Conservation (phyloP, 2,113 vertebrate genomes). For the Poicephalus meyeri region DNA sequence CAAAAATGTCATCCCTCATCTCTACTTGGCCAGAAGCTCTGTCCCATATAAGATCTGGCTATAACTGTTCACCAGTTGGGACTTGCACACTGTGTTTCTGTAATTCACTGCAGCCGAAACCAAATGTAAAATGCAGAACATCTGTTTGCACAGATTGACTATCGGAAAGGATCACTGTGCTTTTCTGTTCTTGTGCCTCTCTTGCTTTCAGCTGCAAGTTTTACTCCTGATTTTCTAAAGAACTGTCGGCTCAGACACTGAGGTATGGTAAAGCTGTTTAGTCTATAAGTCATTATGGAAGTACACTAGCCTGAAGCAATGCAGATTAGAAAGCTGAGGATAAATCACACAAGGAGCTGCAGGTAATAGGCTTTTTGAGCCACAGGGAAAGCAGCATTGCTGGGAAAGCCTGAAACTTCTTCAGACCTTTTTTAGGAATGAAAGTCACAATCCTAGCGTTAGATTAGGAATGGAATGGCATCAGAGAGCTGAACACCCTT, state of each 20-base stretch:
- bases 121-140: background rate
- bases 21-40: background rate
- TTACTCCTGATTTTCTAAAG: background rate
- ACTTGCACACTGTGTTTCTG: background rate
- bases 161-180: background rate
- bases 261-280: background rate
- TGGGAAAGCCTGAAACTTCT: background rate
- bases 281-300: background rate
- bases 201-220: background rate
- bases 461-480: rapidly evolving
- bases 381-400: background rate
- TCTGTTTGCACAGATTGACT: background rate
- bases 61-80: background rate
- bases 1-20: background rate
- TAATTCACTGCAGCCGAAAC: background rate
- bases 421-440: background rate
- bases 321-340: background rate
- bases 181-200: background rate
- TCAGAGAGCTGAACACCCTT: background rate
- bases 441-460: background rate
- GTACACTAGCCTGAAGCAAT: background rate
- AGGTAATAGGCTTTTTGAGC: background rate
- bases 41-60: background rate
- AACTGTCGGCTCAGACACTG: background rate
- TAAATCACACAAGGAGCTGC: background rate